Conservation (phyloP, 2,113 vertebrate species). For the Callorhinus ursinus region DNA sequence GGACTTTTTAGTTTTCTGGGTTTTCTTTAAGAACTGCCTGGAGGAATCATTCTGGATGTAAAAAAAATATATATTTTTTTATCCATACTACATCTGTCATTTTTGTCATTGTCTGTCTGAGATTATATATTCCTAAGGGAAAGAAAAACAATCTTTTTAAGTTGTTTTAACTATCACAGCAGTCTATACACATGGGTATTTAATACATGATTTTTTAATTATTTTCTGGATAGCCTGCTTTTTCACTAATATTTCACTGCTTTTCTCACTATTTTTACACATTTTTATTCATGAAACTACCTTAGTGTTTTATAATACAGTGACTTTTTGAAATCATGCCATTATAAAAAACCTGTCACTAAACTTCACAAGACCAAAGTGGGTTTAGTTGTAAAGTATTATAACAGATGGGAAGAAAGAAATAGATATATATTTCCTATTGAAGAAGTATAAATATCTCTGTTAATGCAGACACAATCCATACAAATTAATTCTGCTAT, state of each 20-base stretch:
- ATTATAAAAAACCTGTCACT: slow-evolving; percentile 14
- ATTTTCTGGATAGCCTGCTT: no score
- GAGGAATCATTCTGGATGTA: neutral
- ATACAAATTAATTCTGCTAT: neutral
- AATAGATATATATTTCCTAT: neutral
- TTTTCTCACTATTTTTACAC: neutral
- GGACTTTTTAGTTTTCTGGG: neutral
- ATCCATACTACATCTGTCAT: neutral
- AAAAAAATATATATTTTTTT: neutral
- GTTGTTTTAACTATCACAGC: neutral
- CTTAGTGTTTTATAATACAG: neutral
- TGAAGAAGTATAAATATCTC: neutral
- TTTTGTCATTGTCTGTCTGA: slow-evolving; percentile 1
- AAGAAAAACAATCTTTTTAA: neutral
- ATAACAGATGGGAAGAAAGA: neutral
- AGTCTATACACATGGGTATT: neutral
- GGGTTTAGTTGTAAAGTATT: neutral
- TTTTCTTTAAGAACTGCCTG: neutral
- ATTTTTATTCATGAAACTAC: neutral
- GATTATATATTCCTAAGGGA: neutral
- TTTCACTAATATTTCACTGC: no score
- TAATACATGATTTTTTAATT: neutral
- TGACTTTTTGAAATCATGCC: neutral
- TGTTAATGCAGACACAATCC: neutral
- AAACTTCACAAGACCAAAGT: slow-evolving; percentile 8